Evolutionary conservation across 53 echinoderm and acorn worm species (phyloP).

Genomic region (Astropecten irregularis): DNA sequence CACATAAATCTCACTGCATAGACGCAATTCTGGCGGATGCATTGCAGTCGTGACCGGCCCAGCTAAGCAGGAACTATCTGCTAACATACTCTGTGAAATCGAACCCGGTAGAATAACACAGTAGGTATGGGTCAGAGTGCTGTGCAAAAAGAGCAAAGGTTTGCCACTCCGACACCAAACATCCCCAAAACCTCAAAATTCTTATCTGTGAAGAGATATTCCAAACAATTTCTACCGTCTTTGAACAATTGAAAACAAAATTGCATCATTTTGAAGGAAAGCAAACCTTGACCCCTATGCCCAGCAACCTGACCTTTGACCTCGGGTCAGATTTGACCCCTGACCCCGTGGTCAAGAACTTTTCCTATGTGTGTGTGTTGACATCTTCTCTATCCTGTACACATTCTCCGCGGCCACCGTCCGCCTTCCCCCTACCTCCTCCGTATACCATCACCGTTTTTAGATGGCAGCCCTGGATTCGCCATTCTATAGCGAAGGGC

Average conservation of each 20-base stretch:
- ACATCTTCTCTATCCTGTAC: constrained; percentile 49
- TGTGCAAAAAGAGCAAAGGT: background rate
- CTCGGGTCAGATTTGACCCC: background rate
- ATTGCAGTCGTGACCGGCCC: background rate
- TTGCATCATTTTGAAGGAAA: too few relatives aligned
- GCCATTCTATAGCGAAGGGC: constrained; percentile 92
- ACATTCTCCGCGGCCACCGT: background rate
- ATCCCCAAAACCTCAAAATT: too few relatives aligned
- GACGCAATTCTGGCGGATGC: too few relatives aligned
- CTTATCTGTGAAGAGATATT: too few relatives aligned
- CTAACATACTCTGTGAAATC: background rate
- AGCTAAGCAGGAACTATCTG: background rate
- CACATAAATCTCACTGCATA: background rate
- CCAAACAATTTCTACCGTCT: too few relatives aligned
- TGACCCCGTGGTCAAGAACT: background rate
- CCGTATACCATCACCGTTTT: background rate
- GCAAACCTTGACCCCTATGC: background rate
- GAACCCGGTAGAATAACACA: background rate
- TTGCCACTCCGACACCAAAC: too few relatives aligned
- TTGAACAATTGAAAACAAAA: too few relatives aligned
- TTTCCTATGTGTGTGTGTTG: background rate
- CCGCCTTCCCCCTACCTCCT: background rate
- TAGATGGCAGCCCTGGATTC: constrained; percentile 97
- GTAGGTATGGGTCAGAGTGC: background rate
- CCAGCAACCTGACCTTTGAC: background rate